Base-by-base conservation (phyloP, 2,888 invertebrate species). In the Bombylius discolor region DNA sequence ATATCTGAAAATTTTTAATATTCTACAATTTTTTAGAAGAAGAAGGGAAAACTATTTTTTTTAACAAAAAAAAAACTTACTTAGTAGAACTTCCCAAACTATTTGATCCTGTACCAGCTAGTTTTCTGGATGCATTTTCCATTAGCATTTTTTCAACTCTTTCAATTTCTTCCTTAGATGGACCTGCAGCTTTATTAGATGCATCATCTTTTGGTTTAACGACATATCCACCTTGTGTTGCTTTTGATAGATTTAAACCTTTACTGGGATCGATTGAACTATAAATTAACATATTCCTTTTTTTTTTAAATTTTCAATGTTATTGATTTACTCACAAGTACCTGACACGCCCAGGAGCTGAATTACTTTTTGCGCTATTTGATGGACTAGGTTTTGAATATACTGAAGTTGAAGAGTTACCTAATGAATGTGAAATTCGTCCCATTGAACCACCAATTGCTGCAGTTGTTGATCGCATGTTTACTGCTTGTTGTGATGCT, bases 201-300 rank as follows among this genome's bases (percentile, higher is more conserved):
- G 82, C 80, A 67, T 83, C 85, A 68, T 87, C 87, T 58, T 78
- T 77, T 9, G 81, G 79, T 62, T 80, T 79, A 7, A 81, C 81
- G 45, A 80, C 79, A 70, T 80, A 81, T 52, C 79, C 78, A 4
- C 83, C 86, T 79, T 73, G 72, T 52, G 71, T 73, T 48, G 74
- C 75, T 65, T 74, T 74, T 58, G 69, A 72, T 34, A 74, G 64
- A 66, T 74, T 75, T 36, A 74, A 66, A 42, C 74, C 69, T 63
- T 74, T 71, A 59, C 67, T 71, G 39, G 75, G 75, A 67, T 74
- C 74, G 59, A 74, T 74, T 45, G 74, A 74, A 60, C 72, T 74
- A 62, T 5, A 14, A 52, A 14, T 4, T 55, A 42, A 42, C 11
- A 11, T 8, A 36, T 36, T 36, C 3, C 34, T 7, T 9, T 33